Evolutionary conservation across 2,797 vertebrate genomes (phyloP).

Genomic region (Mus spretus): DNA sequence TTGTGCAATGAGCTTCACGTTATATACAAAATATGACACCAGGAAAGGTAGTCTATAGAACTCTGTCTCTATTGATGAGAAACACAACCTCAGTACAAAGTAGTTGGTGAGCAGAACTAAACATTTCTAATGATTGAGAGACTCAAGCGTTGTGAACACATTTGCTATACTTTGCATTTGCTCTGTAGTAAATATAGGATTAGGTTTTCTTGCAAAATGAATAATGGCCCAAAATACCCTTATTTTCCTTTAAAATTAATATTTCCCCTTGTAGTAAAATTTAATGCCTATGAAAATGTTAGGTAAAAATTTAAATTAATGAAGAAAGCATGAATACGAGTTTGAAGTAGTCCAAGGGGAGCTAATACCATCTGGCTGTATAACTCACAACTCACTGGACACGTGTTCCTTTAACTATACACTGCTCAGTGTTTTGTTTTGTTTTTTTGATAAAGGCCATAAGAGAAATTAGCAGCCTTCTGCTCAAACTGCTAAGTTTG

Average conservation of each 20-base stretch:
- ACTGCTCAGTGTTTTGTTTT: neutral
- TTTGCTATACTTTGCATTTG: constrained; percentile 3
- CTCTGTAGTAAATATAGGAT: neutral
- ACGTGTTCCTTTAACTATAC: neutral
- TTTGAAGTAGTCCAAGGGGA: constrained; percentile 37
- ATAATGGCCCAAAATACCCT: neutral
- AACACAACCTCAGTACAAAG: neutral
- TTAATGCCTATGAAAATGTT: constrained; percentile 19
- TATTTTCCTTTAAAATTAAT: constrained; percentile 61
- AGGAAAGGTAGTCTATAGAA: neutral
- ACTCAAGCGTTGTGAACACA: neutral
- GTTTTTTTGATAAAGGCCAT: constrained; percentile 30
- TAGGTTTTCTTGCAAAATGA: constrained; percentile 27
- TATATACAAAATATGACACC: constrained; percentile 22
- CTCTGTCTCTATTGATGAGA: neutral
- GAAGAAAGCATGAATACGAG: constrained; percentile 50
- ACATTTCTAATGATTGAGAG: constrained; percentile 15
- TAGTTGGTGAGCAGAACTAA: neutral
- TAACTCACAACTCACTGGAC: constrained; percentile 53
- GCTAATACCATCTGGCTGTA: constrained; percentile 56
- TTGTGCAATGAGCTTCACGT: neutral
- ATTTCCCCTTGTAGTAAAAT: constrained; percentile 28
- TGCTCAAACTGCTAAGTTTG: neutral
- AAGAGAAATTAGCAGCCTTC: constrained; percentile 65
- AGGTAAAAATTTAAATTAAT: constrained; percentile 61